phyloP scores from a whole-genome alignment of 1,140 invertebrate genomes.

The Diachasma alloeum region DNA sequence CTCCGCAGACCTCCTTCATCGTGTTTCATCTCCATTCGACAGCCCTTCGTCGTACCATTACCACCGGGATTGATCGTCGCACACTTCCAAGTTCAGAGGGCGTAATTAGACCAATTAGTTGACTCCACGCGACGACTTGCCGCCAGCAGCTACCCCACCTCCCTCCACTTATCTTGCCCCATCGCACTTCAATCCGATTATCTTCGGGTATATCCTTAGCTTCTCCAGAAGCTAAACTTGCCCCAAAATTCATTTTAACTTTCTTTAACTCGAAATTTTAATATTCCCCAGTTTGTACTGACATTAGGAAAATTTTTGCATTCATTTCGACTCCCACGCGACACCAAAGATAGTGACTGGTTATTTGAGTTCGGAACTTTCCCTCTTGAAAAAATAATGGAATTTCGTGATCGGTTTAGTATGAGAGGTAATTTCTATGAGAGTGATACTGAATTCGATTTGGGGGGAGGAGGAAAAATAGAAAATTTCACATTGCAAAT shows the following conservation, averaged over 20 bases:
- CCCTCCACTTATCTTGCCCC: not conserved
- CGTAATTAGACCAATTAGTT: constrained; percentile 19
- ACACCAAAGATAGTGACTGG: no score
- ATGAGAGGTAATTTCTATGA: no score
- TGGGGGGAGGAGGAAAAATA: no score
- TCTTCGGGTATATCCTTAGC: not conserved
- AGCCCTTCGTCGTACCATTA: not conserved
- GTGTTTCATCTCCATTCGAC: not conserved
- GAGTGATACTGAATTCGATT: no score
- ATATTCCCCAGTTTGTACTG: not conserved
- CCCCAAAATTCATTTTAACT: not conserved
- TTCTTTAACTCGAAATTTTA: no score
- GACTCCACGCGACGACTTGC: constrained; percentile 6
- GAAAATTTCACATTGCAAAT: no score
- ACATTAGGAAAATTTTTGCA: no score
- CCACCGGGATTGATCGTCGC: not conserved
- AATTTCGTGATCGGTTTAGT: no score
- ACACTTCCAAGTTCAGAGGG: not conserved
- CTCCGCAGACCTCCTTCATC: not conserved
- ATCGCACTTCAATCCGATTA: constrained; percentile 19
- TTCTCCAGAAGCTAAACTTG: not conserved
- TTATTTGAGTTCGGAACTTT: no score
- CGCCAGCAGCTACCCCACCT: not conserved
- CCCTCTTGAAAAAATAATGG: no score
- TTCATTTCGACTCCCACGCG: no score